Base-by-base conservation (phyloP, 2,888 invertebrate genomes). In the Polyommatus iphigenia region DNA sequence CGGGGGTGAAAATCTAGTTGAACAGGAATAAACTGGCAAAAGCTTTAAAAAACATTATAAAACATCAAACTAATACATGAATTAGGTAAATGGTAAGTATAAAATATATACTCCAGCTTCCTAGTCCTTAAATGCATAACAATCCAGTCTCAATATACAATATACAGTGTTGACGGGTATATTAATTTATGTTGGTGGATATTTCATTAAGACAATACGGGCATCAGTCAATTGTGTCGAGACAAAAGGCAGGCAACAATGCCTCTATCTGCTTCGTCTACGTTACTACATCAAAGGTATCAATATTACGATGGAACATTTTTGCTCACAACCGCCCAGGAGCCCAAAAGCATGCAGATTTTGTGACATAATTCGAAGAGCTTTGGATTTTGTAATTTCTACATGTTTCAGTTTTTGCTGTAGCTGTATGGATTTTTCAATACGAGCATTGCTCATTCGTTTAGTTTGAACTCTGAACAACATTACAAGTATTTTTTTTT, bases 151-250 rank as follows among this genome's bases (percentile, higher is more conserved):
- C n/a, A 36, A 46, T 73, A 20, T 46, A 3, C 75, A 29, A 13
- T 50, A 75, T 18, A 20, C 24, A 29, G 50, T 75, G 29, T 75
- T 75, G 50, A 54, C 50, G 29, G 54, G 24, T 50, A 75, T 75
- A 75, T 75, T 75, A 75, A 75, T 75, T 75, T 75, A 75, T 75
- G 75, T 75, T 29, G 75, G 75, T 72, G 75, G 50, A 75, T 75
- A 46, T 41, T 71, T 79, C 71, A 78, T 71, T 62, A 46, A 79
- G 77, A 79, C 78, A 78, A 79, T 79, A 76, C 76, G 79, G 78
- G 79, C 75, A 78, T 77, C 80, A 78, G 78, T 81, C 80, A 80
- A 81, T 79, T 80, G 78, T 79, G 77, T 77, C 67, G 77, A 79
- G 77, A 79, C 81, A 79, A 81, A 80, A 79, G 80, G 79, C 71